Base-by-base conservation (phyloP, 2,797 vertebrate species). In the Vespertilio murinus region DNA sequence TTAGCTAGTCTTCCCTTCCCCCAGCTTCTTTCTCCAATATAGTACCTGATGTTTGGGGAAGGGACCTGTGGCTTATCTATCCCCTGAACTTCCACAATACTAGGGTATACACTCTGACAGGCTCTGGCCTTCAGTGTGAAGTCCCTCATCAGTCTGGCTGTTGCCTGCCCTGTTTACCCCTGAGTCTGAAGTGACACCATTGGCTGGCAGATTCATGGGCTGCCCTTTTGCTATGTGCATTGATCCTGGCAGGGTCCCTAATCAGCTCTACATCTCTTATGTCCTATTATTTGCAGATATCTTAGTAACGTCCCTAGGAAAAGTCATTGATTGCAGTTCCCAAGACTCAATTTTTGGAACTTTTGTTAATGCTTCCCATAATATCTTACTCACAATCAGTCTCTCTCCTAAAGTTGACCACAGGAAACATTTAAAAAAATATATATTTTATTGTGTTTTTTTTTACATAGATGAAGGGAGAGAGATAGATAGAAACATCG, bases 161-260 rank as follows among this genome's bases (percentile, higher is more conserved):
- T 77, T 28, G 6, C 30, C n/a, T 20, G 20, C 2, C 2, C 3
- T 13, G 2, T 33, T 28, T 38, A 22, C 38, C 59, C 38, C 22
- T 8, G 17, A 35, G 14, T 49, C 74, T 88, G 56, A 59, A 52
- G 59, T 33, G 40, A 81, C 79, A 81, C 40, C 49, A 25, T 8
- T 30, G 16, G 38, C 42, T 54, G 30, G 6, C 10, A 54, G 45
- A 49, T 22, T 23, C 40, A 28, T 3, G 3, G 8, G 16, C 38
- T n/a, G 4, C 54, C 35, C 30, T 75, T 64, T 33, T 40, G 18
- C 33, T 8, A 0, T 3, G 9, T 33, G 14, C 35, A n/a, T 8
- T 18, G 45, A 33, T 65, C 45, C 23, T 8, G 3, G 0, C 0
- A 9, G 30, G 6, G 6, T 18, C 20, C 18, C 14, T 3, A 16